Evolutionary conservation across 2,888 invertebrate genomes (phyloP), one percentile per base, ranked within the genome.

Genomic region (Diaprepes abbreviatus): DNA sequence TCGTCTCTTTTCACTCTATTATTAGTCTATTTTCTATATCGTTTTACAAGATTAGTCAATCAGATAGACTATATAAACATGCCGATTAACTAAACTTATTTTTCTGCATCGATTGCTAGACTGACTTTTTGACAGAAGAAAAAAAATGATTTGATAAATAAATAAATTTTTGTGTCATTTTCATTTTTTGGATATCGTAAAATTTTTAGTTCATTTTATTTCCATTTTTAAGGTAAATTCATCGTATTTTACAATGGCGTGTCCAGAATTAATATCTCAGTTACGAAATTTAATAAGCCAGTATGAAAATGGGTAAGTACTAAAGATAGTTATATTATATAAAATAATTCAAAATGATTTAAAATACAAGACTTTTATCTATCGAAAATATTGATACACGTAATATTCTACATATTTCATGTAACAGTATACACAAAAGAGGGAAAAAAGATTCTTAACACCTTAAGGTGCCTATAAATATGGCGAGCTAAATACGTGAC

Each of bases 241-340:
- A 59, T 64, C 35, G 64, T 64, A 14, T 35, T 54, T 68, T 12
- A 54, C 7, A 31, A 66, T 66, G 70, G 60, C 70, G n/a, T 64
- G 64, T 52, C 40, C 54, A 14, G 66, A 63, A 4, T 58, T 66
- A n/a, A 45, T 66, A 3, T 36, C 57, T 7, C 45, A 59, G 52
- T 12, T 71, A 24, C 36, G 45, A 45, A 43, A 71, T 19, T 55
- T 67, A 19, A 35, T 71, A 24, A 38, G 43, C 17, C 43, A 52
- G 21, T 67, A 64, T 52, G 64, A 67, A 38, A 64, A 64, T 55
- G 64, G 67, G 64, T 64, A 67, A 58, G 59, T 43, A 16, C 0
- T 36, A 28, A 9, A 54, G 43, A 5, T 4, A 5, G 24, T 24
- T 24, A 4, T 24, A 24, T 5, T 4, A 4, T 3, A 5, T 5